Evolutionary conservation across 2,113 vertebrate genomes (phyloP).

Genomic region (Neogobius melanostomus): DNA sequence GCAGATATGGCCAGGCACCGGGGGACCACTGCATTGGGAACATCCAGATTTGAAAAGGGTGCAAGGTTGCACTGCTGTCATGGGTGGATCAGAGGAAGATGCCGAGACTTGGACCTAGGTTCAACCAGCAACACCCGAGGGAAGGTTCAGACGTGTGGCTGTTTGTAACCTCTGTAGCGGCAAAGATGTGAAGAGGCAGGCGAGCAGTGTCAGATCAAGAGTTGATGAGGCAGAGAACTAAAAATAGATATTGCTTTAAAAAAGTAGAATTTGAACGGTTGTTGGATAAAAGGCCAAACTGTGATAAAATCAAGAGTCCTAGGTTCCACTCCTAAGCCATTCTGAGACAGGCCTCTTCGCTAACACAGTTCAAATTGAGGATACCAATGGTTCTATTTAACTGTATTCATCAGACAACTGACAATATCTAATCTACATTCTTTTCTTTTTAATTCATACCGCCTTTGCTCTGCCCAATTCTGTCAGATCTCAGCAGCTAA

Average conservation of each 20-base stretch:
- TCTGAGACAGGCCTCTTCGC: no score
- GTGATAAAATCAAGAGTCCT: neutral
- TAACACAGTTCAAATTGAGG: no score
- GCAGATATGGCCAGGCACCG: slow-evolving; percentile 51
- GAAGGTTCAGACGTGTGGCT: slow-evolving; percentile 32
- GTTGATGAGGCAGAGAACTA: slow-evolving; percentile 6
- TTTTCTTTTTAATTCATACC: no score
- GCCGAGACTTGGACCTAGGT: slow-evolving; percentile 51
- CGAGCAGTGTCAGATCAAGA: neutral
- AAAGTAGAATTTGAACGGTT: neutral
- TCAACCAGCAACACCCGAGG: slow-evolving; percentile 52
- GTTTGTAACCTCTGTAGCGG: slow-evolving; percentile 41
- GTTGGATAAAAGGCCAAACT: neutral
- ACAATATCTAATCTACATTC: no score
- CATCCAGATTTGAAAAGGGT: slow-evolving; percentile 31
- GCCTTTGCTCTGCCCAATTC: no score
- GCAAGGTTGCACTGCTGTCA: slow-evolving; percentile 66
- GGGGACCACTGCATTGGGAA: slow-evolving; percentile 39
- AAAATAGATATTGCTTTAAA: neutral
- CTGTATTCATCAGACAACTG: no score
- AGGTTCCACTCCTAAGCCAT: no score
- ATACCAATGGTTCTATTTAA: no score
- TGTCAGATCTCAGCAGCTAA: no score
- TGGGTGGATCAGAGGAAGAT: slow-evolving; percentile 71
- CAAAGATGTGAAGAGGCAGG: slow-evolving; percentile 6